These are phyloP conservation scores for Zygaena filipendulae DNA, from an alignment of 2,888 invertebrate genomes.

Conservation along the genomic window DNA sequence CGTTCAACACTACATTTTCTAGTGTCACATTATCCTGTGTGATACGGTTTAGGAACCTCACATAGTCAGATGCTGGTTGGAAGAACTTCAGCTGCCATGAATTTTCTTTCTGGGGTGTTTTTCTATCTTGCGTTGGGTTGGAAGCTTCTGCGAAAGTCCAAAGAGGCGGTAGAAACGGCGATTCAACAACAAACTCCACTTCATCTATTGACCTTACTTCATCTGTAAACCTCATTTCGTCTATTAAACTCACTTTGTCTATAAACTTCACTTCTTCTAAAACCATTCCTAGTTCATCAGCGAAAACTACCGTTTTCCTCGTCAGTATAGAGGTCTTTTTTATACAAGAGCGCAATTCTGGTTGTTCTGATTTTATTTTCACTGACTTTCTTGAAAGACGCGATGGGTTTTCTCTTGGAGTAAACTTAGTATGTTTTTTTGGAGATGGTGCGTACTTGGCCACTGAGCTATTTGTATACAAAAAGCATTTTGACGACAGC, in stretches of 20 bases:
- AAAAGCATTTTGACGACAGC: too few species aligned
- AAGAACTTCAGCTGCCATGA: constrained; percentile 87
- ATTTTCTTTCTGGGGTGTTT: constrained; percentile 44
- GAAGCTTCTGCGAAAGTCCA: constrained; percentile 76
- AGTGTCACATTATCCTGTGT: constrained; percentile 84
- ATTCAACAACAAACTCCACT: constrained; percentile 89
- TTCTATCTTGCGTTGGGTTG: constrained; percentile 43
- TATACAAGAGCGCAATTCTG: too few species aligned
- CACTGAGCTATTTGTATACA: too few species aligned
- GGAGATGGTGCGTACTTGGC: too few species aligned
- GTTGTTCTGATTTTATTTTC: too few species aligned
- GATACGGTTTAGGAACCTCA: constrained; percentile 82
- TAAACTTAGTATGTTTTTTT: too few species aligned
- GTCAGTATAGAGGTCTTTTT: constrained; percentile 45
- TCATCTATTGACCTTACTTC: too few species aligned
- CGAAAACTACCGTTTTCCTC: constrained; percentile 89
- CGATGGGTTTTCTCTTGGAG: too few species aligned
- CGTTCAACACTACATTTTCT: constrained; percentile 90
- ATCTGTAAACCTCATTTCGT: too few species aligned
- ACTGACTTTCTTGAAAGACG: too few species aligned
- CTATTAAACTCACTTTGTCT: too few species aligned
- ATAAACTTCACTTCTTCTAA: constrained; percentile 86
- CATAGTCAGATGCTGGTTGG: constrained; percentile 94
- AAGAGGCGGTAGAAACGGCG: constrained; percentile 89
- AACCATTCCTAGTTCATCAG: constrained; percentile 87